Conservation (phyloP, 2,797 vertebrate genomes). For the Hypotaenidia okinawae region DNA sequence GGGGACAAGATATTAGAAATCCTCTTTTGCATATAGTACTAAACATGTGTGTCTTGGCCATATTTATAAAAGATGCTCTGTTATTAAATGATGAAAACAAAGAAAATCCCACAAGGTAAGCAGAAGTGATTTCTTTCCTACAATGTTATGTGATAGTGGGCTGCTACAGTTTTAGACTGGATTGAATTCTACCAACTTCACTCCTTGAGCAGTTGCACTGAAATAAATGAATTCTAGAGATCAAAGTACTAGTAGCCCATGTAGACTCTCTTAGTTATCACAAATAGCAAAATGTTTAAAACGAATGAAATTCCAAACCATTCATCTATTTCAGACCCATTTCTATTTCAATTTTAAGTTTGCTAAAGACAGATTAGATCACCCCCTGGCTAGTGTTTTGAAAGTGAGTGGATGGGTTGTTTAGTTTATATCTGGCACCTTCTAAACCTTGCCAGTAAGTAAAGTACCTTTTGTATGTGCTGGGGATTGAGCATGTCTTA, state of each 20-base stretch:
- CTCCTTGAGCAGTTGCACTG: background rate
- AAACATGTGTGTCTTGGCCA: background rate
- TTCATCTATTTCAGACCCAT: background rate
- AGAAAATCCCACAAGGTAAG: background rate
- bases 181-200: background rate
- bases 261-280: background rate
- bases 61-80: background rate
- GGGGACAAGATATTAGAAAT: background rate
- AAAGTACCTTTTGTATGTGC: background rate
- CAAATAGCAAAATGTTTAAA: background rate
- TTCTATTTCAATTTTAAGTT: background rate
- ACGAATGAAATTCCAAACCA: background rate
- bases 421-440: background rate
- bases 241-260: background rate
- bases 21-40: background rate
- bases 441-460: background rate
- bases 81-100: background rate
- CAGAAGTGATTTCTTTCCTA: background rate
- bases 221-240: background rate
- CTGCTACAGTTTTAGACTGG: background rate
- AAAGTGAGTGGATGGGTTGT: background rate
- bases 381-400: background rate
- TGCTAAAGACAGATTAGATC: background rate
- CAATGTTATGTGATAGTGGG: background rate
- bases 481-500: background rate